Percentiles rank a stretch among this genome's conserved stretches.
Conservation (phyloP, 2,888 invertebrate species). For the Odiellus spinosus region DNA sequence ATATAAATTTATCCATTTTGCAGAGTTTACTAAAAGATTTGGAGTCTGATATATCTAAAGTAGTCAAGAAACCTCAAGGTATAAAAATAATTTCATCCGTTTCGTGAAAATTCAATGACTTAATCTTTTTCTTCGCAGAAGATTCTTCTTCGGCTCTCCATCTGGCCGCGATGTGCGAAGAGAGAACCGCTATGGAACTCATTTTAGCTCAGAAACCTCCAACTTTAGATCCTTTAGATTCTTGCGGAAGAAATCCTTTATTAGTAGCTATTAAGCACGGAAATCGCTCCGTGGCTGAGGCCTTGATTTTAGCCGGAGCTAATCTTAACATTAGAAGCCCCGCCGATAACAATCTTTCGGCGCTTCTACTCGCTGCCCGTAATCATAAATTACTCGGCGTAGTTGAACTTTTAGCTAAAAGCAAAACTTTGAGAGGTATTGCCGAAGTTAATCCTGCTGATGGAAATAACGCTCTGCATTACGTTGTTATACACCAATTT, state of each 20-base stretch:
- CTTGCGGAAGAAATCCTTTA: conserved; percentile 12
- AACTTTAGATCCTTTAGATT: conserved; percentile 10
- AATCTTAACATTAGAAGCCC: conserved; percentile 25
- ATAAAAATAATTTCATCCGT: not conserved
- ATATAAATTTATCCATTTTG: conserved; percentile 8
- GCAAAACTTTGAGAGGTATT: no score
- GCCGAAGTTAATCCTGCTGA: conserved; percentile 22
- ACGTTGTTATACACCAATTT: conserved; percentile 21
- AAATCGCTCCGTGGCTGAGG: conserved; percentile 21
- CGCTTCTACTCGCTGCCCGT: conserved; percentile 19
- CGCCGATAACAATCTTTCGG: conserved; percentile 19
- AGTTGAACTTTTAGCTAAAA: conserved; percentile 6
- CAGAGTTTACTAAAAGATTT: conserved; percentile 8
- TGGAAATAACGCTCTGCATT: conserved; percentile 26
- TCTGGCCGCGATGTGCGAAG: conserved; percentile 16
- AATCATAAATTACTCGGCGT: conserved; percentile 11
- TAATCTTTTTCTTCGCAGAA: conserved; percentile 1
- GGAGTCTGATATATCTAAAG: conserved; percentile 11
- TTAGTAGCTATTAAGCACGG: conserved; percentile 16
- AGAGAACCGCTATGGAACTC: conserved; percentile 11
- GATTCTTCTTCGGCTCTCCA: conserved; percentile 13
- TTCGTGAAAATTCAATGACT: not conserved
- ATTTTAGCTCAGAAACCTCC: conserved; percentile 12
- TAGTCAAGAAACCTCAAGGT: conserved; percentile 13
- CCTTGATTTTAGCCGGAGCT: conserved; percentile 28